These are phyloP conservation scores for Chitala chitala DNA, from an alignment of 2,113 vertebrate species.

Conservation along the genomic window DNA sequence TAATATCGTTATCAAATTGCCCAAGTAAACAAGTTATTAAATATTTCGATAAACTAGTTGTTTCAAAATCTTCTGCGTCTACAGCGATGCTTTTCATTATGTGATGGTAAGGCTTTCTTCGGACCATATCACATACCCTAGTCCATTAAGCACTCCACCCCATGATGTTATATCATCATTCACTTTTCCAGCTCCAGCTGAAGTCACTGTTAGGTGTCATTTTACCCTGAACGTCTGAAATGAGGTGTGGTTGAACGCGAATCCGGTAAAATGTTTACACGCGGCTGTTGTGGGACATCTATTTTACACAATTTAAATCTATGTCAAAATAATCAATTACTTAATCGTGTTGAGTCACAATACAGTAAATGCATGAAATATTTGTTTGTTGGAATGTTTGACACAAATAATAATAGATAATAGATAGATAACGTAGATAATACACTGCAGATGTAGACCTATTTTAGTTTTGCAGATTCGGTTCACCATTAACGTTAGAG, in stretches of 20 bases:
- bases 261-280: too few species aligned
- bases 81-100: not conserved
- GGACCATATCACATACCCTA: not conserved
- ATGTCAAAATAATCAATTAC: too few species aligned
- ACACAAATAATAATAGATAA: too few species aligned
- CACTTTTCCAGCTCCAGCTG: not conserved
- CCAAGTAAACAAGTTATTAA: not conserved
- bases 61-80: not conserved
- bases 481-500: too few species aligned
- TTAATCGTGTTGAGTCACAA: too few species aligned
- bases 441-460: too few species aligned
- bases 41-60: not conserved
- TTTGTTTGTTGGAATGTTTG: not conserved
- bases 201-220: not conserved
- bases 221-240: not conserved
- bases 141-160: not conserved
- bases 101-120: not conserved
- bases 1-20: too few species aligned
- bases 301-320: too few species aligned
- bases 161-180: not conserved
- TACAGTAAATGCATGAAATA: too few species aligned
- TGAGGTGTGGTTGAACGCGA: not conserved
- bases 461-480: too few species aligned
- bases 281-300: too few species aligned
- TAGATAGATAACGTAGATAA: too few species aligned